These are phyloP conservation scores for Heterocephalus glaber DNA, from an alignment of 2,113 vertebrate genomes.

Conservation along the genomic window DNA sequence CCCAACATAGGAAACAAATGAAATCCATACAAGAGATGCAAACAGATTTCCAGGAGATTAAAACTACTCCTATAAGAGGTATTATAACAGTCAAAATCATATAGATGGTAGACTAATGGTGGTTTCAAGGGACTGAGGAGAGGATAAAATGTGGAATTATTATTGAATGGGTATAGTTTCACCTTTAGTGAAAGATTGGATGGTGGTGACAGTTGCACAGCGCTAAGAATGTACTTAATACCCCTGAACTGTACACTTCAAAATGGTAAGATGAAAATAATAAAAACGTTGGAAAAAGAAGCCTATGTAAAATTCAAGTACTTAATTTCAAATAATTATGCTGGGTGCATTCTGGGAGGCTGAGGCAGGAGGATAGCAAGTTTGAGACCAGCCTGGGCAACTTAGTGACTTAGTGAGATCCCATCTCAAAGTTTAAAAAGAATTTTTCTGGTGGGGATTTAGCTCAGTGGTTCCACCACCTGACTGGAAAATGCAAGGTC, in stretches of 20 bases:
- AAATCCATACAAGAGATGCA: too few species aligned
- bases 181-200: background rate
- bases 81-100: background rate
- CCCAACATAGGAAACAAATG: too few species aligned
- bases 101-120: background rate
- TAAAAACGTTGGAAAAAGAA: background rate
- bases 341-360: background rate
- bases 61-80: too few species aligned
- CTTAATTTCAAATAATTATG: background rate
- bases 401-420: background rate
- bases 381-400: background rate
- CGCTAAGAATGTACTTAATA: background rate
- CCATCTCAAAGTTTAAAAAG: background rate
- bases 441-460: too few species aligned
- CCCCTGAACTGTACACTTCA: background rate
- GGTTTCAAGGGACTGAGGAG: too few species aligned
- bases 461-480: too few species aligned
- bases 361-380: background rate
- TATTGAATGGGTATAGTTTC: background rate
- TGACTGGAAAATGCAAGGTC: too few species aligned
- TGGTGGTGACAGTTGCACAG: background rate
- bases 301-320: constrained; percentile 34
- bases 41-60: too few species aligned
- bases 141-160: background rate
- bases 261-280: background rate